Conservation (phyloP, 2,888 invertebrate genomes). For the Mayetiola destructor region DNA sequence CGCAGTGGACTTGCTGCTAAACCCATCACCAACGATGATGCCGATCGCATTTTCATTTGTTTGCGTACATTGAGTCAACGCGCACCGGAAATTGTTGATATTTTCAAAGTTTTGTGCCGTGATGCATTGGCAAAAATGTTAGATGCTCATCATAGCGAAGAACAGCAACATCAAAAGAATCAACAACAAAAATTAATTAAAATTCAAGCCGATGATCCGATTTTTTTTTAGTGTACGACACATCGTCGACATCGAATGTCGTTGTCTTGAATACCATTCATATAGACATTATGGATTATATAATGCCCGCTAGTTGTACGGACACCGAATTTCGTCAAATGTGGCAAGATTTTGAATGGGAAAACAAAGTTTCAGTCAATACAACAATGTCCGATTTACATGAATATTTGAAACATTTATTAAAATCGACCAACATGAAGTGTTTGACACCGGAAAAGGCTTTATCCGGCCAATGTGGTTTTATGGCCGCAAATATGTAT, state of each 20-base stretch:
- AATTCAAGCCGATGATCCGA: slow-evolving; percentile 76
- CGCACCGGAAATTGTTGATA: slow-evolving; percentile 49
- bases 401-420: slow-evolving; percentile 81
- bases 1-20: slow-evolving; percentile 56
- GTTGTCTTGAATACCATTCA: slow-evolving; percentile 98
- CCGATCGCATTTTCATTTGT: slow-evolving; percentile 75
- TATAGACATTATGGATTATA: slow-evolving; percentile 99
- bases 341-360: slow-evolving; percentile 99
- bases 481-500: slow-evolving; percentile 99
- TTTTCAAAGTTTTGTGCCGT: slow-evolving; percentile 61
- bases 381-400: slow-evolving; percentile 84
- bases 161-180: slow-evolving; percentile 38
- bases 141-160: slow-evolving; percentile 52
- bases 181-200: slow-evolving; percentile 52
- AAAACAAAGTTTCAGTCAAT: slow-evolving; percentile 93
- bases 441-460: slow-evolving; percentile 97
- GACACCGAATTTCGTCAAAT: slow-evolving; percentile 96
- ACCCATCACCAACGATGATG: slow-evolving; percentile 90
- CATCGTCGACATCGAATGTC: slow-evolving; percentile 62
- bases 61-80: slow-evolving; percentile 57
- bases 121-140: slow-evolving; percentile 71
- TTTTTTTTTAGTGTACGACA: slow-evolving; percentile 87
- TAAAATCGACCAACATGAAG: slow-evolving; percentile 96
- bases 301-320: slow-evolving; percentile 84
- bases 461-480: slow-evolving; percentile 92